Conservation (phyloP, 2,888 invertebrate species). For the Hemistola chrysoprasaria region DNA sequence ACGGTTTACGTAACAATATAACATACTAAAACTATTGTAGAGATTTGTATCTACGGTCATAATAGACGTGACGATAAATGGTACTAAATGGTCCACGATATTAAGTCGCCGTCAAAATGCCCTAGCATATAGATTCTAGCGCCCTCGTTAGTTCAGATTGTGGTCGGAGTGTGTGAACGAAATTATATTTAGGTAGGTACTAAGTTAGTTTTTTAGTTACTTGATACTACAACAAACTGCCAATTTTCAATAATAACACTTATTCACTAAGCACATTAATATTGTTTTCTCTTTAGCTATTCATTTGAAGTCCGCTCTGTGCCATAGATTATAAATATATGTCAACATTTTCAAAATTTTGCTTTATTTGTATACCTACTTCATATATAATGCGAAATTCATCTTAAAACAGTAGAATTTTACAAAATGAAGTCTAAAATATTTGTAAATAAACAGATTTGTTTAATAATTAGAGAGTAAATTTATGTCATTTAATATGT, state of each 20-base stretch:
- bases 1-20: not conserved
- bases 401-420: slow-evolving; percentile 2
- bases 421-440: slow-evolving; percentile 18
- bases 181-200: too few relatives aligned
- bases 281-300: not conserved
- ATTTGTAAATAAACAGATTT: slow-evolving; percentile 66
- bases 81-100: too few relatives aligned
- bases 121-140: too few relatives aligned
- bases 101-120: too few relatives aligned
- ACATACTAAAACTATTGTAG: too few relatives aligned
- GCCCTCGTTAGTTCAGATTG: too few relatives aligned
- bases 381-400: slow-evolving; percentile 1
- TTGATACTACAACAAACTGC: slow-evolving; percentile 43
- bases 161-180: too few relatives aligned
- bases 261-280: slow-evolving; percentile 16
- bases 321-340: slow-evolving; percentile 53
- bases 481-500: slow-evolving; percentile 53
- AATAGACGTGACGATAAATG: too few relatives aligned
- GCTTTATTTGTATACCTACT: not conserved
- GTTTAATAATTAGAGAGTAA: slow-evolving; percentile 72
- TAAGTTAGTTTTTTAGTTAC: slow-evolving; percentile 4
- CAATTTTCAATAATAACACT: slow-evolving; percentile 49
- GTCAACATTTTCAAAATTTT: slow-evolving; percentile 7
- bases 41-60: too few relatives aligned
- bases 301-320: slow-evolving; percentile 43